Conservation (phyloP, 2,797 vertebrate genomes). For the Menidia menidia region DNA sequence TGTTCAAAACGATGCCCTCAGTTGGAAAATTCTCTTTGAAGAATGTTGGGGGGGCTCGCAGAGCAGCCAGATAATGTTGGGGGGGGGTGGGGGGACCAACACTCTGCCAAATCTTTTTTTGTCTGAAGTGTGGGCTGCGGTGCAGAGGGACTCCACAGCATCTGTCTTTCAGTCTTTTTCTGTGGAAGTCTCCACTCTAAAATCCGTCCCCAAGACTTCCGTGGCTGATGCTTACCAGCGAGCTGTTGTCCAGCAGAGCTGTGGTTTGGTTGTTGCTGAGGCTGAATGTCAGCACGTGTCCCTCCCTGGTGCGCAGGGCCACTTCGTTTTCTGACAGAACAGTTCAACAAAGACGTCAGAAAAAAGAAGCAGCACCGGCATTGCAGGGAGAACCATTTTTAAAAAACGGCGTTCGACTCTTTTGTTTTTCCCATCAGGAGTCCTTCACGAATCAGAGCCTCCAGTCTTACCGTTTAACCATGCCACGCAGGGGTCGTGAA, state of each 20-base stretch:
- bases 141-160: constrained; percentile 35
- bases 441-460: neutral
- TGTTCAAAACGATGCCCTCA: constrained; percentile 68
- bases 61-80: constrained; percentile 49
- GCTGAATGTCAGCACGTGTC: constrained; percentile 80
- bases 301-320: constrained; percentile 79
- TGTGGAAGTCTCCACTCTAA: constrained; percentile 47
- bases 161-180: constrained; percentile 30
- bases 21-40: constrained; percentile 79
- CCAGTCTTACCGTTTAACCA: constrained; percentile 83
- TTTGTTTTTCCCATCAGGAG: neutral
- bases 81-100: constrained; percentile 48
- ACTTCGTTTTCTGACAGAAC: constrained; percentile 80
- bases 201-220: constrained; percentile 22
- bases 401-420: neutral
- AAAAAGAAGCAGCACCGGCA: too few species aligned
- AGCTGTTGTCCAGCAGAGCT: constrained; percentile 84
- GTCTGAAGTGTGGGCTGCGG: constrained; percentile 36
- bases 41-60: constrained; percentile 55
- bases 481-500: constrained; percentile 73
- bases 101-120: constrained; percentile 53
- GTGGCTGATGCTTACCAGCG: constrained; percentile 79
- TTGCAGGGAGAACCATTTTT: constrained; percentile 1
- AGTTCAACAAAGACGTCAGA: constrained; percentile 10
- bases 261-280: constrained; percentile 79